Percentiles rank a stretch among this genome's conserved stretches.
These are phyloP conservation scores for Chanos chanos DNA, from an alignment of 2,797 vertebrate genomes.

Conservation along the genomic window DNA sequence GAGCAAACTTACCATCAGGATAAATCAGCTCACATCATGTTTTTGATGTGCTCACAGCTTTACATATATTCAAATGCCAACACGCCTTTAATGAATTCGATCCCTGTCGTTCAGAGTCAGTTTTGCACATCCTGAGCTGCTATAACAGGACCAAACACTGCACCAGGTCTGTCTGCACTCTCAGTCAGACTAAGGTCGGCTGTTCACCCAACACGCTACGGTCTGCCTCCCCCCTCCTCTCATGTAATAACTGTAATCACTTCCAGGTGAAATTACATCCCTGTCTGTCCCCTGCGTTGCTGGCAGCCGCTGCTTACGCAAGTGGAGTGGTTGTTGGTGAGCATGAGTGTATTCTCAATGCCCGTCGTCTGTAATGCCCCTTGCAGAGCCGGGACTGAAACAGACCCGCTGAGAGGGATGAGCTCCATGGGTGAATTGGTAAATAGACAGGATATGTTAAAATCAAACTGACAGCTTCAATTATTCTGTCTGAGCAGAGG, in stretches of 20 bases:
- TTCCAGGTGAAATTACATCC: constrained; percentile 60
- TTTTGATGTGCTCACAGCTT: too few relatives aligned
- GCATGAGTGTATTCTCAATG: not conserved
- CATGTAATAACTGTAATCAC: constrained; percentile 67
- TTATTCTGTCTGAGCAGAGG: constrained; percentile 71
- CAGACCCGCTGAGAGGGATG: constrained; percentile 62
- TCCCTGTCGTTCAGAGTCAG: not conserved
- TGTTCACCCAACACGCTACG: constrained; percentile 64
- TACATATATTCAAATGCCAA: too few relatives aligned
- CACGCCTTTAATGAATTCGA: not conserved
- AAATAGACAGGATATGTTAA: constrained; percentile 77
- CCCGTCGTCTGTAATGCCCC: not conserved
- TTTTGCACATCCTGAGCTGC: constrained; percentile 42
- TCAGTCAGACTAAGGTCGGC: constrained; percentile 65
- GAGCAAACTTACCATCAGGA: too few relatives aligned
- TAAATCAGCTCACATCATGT: too few relatives aligned
- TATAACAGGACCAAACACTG: constrained; percentile 48
- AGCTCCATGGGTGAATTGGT: constrained; percentile 62
- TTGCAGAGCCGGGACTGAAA: not conserved
- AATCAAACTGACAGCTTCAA: constrained; percentile 76
- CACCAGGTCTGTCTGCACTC: constrained; percentile 58
- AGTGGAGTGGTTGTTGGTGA: constrained; percentile 43
- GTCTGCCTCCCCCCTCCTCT: constrained; percentile 64
- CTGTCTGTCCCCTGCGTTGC: constrained; percentile 41
- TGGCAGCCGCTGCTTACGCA: not conserved